Conservation (phyloP, 2,797 vertebrate genomes). For the Lutjanus campechanus region DNA sequence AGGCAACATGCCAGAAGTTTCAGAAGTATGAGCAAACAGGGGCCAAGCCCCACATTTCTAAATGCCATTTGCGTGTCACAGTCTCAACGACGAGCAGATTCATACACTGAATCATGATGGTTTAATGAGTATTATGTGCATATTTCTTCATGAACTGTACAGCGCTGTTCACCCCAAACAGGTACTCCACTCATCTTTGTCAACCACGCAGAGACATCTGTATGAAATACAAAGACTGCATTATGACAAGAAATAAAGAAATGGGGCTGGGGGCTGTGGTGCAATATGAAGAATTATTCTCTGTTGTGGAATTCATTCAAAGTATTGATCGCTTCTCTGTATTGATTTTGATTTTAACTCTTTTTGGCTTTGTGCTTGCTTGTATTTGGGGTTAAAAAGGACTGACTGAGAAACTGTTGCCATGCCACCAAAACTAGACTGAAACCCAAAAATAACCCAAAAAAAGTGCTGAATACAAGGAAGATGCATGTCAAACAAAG, state of each 20-base stretch:
- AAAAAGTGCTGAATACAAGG: conserved; percentile 27
- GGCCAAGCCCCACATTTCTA: conserved; percentile 22
- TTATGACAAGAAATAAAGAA: conserved; percentile 5
- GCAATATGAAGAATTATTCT: conserved; percentile 14
- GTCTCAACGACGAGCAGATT: conserved; percentile 28
- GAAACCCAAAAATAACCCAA: conserved; percentile 13
- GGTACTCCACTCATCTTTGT: conserved; percentile 3
- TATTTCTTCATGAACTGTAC: conserved; percentile 13
- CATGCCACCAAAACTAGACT: conserved; percentile 24
- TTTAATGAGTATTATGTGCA: conserved; percentile 9
- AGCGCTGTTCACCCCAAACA: neutral
- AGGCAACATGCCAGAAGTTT: conserved; percentile 44
- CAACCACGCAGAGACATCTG: conserved; percentile 12
- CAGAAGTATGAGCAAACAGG: conserved; percentile 35
- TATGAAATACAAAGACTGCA: conserved; percentile 29
- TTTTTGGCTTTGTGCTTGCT: conserved; percentile 44
- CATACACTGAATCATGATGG: conserved; percentile 29
- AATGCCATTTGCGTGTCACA: conserved; percentile 17
- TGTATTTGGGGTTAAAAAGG: conserved; percentile 1
- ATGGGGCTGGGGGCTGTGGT: neutral
- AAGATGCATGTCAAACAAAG: conserved; percentile 22
- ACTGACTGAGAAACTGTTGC: conserved; percentile 38
- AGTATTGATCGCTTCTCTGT: neutral
- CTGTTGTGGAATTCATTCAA: conserved; percentile 2
- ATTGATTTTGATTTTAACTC: conserved; percentile 4